Conservation (phyloP, 2,888 invertebrate genomes). For the Caradrina kadenii region DNA sequence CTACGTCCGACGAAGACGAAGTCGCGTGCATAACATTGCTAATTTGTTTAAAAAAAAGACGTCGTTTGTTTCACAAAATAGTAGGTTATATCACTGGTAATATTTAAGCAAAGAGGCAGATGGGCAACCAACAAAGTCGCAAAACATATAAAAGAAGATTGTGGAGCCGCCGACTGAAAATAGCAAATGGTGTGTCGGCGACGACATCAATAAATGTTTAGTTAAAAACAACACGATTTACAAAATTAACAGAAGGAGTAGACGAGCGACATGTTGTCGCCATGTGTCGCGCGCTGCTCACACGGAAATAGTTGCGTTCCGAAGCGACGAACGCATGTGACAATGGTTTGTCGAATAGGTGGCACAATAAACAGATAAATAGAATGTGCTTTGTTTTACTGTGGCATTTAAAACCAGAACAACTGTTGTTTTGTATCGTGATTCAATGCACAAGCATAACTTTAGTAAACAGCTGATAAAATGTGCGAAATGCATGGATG, state of each 20-base stretch:
- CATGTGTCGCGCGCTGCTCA: constrained; percentile 10
- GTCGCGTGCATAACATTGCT: too few relatives aligned
- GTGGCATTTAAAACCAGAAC: not conserved
- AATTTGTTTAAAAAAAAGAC: too few relatives aligned
- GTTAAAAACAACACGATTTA: constrained; percentile 17
- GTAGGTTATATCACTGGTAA: too few relatives aligned
- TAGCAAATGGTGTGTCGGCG: constrained; percentile 18
- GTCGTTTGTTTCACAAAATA: too few relatives aligned
- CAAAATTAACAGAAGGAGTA: constrained; percentile 35
- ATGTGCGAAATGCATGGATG: constrained; percentile 10
- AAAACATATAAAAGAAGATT: constrained; percentile 15
- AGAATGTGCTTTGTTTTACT: not conserved
- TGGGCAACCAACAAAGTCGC: constrained; percentile 1
- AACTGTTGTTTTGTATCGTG: constrained; percentile 8
- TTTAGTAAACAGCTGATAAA: constrained; percentile 14
- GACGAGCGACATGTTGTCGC: constrained; percentile 50
- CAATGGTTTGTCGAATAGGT: constrained; percentile 4
- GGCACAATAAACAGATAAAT: not conserved
- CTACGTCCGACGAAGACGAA: too few relatives aligned
- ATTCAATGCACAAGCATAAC: not conserved
- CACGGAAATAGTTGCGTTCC: constrained; percentile 24
- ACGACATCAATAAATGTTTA: constrained; percentile 18
- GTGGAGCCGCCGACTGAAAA: constrained; percentile 26
- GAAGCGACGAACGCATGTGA: constrained; percentile 1
- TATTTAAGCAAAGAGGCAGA: not conserved